Base-by-base conservation (phyloP, 2,888 invertebrate genomes). In the Teleogryllus oceanicus region DNA sequence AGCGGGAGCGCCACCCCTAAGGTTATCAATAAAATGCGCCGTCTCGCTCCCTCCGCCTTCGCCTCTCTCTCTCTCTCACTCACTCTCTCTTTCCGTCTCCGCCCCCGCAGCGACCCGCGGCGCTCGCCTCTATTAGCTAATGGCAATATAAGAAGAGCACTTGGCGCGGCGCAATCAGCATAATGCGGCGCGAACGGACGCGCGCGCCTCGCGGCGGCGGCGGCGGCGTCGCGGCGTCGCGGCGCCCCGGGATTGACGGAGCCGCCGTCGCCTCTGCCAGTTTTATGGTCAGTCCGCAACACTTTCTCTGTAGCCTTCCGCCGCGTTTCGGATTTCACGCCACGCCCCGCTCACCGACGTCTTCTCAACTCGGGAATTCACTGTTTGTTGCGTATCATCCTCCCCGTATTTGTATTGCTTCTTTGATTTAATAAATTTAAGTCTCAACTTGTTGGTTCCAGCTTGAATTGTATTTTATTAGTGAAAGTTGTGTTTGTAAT, bases 1-100 rank as follows among this genome's bases (percentile, higher is more conserved):
- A 62, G 62, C 62, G 62, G 62, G 62, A n/a, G 62, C 62, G 62
- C 62, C 62, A 62, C 62, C 62, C 62, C 62, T 62, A 62, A 62
- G 62, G 62, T 62, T 62, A 62, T 62, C 62, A 62, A 62, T 62
- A 62, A 62, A 62, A 62, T 62, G 62, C 62, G 62, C 62, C n/a
- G 5, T 62, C 62, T 62, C 62, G 13, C 62, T 62, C 62, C n/a
- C 62, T 62, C 62, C 16, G 62, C 62, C 62, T 13, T n/a, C 62
- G 62, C 62, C 62, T 13, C 62, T 18, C 62, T n/a, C 16, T 62
- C 16, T 8, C n/a, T 12, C 62, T 13, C 62, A 5, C 62, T n/a
- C 16, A 16, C 16, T 8, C n/a, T 12, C 16, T 62, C 62, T 62
- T 13, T 62, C 62, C 62, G 62, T 5, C 62, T 13, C 62, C 62